Evolutionary conservation across 2,888 invertebrate genomes (phyloP), one percentile per base, ranked within the genome.

Genomic region (Rhogogaster chlorosoma): DNA sequence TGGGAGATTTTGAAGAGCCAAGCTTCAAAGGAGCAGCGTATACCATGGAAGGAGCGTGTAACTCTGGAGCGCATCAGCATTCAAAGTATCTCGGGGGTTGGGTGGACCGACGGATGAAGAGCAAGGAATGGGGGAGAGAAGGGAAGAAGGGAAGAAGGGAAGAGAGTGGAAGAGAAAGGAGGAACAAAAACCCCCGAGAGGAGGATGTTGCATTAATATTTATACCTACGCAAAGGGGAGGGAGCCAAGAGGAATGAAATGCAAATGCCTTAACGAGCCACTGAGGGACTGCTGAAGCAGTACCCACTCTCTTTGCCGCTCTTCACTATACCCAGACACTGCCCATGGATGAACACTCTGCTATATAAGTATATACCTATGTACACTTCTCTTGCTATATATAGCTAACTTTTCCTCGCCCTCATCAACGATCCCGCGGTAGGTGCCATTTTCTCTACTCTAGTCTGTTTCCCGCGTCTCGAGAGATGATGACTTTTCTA

Each of bases 151-250:
- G 87, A 89, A 88, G 89, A 91, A 88, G 90, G 26, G 45, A 32
- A 53, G 53, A 45, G 32, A 49, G 67, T 38, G 7, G 29, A 32
- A 67, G 64, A 67, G 64, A 67, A 83, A 83, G 83, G 91, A 92
- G 92, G 91, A 92, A 91, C 92, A 93, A 93, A 93, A 93, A 93
- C 91, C 91, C 91, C 91, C 90, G 91, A 91, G 90, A 91, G 91
- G 92, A 92, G 93, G 92, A 93, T 93, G 93, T 93, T 93, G 93
- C 93, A 93, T 93, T 93, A 93, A 93, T 93, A 93, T 93, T 93
- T 93, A 93, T 93, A 93, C 67, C 83, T 32, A 83, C 91, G 92
- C 87, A 90, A 91, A 90, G 88, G 89, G 90, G 91, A 88, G 89
- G 88, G 88, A 88, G 88, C 83, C 42, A 29, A 83, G 83, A 83